Conservation (phyloP, 1,140 invertebrate species). For the Zaprionus camerounensis region DNA sequence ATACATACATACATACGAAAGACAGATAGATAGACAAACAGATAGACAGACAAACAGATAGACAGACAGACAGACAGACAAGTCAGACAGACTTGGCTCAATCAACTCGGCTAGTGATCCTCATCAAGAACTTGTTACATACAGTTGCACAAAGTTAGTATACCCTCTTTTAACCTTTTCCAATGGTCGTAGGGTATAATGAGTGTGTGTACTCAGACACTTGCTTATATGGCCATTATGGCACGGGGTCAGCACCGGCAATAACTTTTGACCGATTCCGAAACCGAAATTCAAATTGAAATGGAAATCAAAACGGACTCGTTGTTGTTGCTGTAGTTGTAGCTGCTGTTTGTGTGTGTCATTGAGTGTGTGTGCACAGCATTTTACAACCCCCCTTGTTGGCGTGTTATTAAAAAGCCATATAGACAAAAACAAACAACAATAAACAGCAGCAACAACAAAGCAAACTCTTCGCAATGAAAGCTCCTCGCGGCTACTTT, state of each 20-base stretch:
- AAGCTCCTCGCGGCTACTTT: slow-evolving; percentile 27
- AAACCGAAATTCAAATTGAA: slow-evolving; percentile 5
- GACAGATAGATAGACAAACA: no score
- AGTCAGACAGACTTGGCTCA: no score
- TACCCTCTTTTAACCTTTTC: no score
- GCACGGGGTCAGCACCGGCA: slow-evolving; percentile 18
- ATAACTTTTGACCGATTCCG: slow-evolving; percentile 26
- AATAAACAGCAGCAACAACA: slow-evolving; percentile 9
- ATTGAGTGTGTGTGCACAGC: slow-evolving; percentile 44
- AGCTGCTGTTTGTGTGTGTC: not conserved
- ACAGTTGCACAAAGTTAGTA: no score
- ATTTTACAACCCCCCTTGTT: slow-evolving; percentile 70
- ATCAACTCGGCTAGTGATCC: no score
- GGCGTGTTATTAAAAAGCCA: slow-evolving; percentile 76
- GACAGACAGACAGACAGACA: no score
- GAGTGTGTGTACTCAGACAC: not conserved
- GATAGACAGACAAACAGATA: no score
- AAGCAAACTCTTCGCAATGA: slow-evolving; percentile 41
- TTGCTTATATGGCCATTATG: not conserved
- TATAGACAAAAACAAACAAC: slow-evolving; percentile 65
- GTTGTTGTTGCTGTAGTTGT: slow-evolving; percentile 8
- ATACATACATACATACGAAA: no score
- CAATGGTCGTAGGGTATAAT: not conserved
- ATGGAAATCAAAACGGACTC: not conserved
- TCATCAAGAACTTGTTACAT: no score